Evolutionary conservation across 2,113 vertebrate genomes (phyloP).

Genomic region (Lepus timidus): DNA sequence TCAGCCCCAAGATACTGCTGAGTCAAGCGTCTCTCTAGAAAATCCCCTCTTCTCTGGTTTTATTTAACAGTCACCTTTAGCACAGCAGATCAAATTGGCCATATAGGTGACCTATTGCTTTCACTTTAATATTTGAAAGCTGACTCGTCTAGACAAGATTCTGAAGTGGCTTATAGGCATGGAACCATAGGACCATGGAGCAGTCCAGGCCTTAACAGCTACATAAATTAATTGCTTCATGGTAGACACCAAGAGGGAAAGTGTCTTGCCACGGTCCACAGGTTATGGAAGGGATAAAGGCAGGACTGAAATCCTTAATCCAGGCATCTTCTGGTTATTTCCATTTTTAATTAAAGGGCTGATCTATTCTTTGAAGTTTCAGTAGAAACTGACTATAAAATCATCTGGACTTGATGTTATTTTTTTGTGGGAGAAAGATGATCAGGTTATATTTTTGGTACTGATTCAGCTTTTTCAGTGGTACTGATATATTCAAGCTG

Average conservation of each 20-base stretch:
- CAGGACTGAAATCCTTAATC: slow-evolving; percentile 6
- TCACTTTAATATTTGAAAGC: not conserved
- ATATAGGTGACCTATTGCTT: not conserved
- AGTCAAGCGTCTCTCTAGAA: not conserved
- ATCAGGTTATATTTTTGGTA: not conserved
- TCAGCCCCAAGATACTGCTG: not conserved
- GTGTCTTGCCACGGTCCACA: not conserved
- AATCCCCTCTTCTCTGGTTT: not conserved
- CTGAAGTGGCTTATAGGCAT: not conserved
- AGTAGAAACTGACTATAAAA: not conserved
- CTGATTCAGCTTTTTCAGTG: not conserved
- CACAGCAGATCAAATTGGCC: not conserved
- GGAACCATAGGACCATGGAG: not conserved
- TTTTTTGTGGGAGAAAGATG: not conserved
- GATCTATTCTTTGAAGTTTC: not conserved
- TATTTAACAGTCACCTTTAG: slow-evolving; percentile 3
- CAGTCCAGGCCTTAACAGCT: not conserved
- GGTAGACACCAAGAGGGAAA: not conserved
- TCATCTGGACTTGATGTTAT: not conserved
- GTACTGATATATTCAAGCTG: not conserved
- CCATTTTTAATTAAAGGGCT: slow-evolving; percentile 20
- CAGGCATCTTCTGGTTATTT: not conserved
- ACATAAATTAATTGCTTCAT: not conserved
- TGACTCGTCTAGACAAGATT: not conserved
- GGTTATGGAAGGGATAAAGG: not conserved